A percentile compares a stretch with the other conserved stretches of the same genome.
These are phyloP conservation scores for Spheniscus humboldti DNA, from an alignment of 2,797 vertebrate genomes.

Conservation along the genomic window DNA sequence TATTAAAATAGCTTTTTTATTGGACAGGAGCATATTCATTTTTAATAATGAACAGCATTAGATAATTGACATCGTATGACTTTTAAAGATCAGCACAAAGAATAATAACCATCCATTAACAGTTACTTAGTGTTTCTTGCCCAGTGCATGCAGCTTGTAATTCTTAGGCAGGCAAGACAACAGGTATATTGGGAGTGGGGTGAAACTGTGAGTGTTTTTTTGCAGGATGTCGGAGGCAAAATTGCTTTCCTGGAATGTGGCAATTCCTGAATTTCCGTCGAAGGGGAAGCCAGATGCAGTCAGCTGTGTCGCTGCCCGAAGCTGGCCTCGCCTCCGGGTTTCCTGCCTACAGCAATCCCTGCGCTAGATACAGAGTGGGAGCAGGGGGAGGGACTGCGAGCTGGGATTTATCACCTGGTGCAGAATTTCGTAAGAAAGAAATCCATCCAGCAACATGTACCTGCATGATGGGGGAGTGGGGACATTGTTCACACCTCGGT, in stretches of 20 bases:
- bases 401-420: neutral
- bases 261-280: conserved; percentile 5
- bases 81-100: neutral
- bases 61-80: neutral
- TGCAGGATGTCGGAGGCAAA: neutral
- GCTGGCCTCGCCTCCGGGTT: neutral
- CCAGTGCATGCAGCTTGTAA: neutral
- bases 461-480: neutral
- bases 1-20: neutral
- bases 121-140: neutral
- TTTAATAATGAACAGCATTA: neutral
- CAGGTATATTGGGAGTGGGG: neutral
- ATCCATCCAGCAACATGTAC: neutral
- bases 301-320: neutral
- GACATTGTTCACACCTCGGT: neutral
- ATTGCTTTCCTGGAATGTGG: conserved; percentile 30
- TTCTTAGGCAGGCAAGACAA: neutral
- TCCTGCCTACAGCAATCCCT: neutral
- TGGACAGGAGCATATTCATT: neutral
- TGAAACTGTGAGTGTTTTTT: neutral
- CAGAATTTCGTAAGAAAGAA: neutral
- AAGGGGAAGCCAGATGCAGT: neutral
- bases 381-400: neutral
- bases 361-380: neutral
- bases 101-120: neutral